phyloP scores from a whole-genome alignment of 2,888 invertebrate species.

The Idaea aversata region DNA sequence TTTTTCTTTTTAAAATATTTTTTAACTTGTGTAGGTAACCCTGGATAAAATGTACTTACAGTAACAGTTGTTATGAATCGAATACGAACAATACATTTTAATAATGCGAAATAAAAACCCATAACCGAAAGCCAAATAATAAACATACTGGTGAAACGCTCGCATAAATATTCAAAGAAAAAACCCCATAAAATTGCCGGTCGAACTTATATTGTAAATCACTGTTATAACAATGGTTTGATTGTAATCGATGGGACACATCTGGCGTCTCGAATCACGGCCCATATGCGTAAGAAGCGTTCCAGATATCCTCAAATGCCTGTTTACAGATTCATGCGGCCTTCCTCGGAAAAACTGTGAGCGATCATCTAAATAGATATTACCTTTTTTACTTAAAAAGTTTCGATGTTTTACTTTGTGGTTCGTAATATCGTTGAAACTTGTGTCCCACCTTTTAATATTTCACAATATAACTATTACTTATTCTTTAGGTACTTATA shows the following conservation, averaged over 20 bases:
- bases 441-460: neutral
- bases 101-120: neutral
- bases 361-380: conserved; percentile 40
- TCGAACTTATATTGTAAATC: conserved; percentile 43
- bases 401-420: conserved; percentile 14
- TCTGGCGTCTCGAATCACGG: conserved; percentile 48
- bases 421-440: neutral
- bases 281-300: conserved; percentile 46
- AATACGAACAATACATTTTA: neutral
- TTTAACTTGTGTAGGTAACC: no score
- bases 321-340: conserved; percentile 52
- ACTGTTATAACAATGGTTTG: conserved; percentile 40
- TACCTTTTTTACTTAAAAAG: conserved; percentile 26
- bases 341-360: conserved; percentile 44
- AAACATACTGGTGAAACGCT: neutral
- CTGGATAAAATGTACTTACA: neutral
- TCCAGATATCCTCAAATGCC: conserved; percentile 39
- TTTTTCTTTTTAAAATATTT: no score
- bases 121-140: neutral
- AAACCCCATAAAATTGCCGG: neutral
- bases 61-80: neutral
- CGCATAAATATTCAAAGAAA: neutral
- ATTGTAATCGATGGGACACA: conserved; percentile 47
- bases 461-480: neutral
- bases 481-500: neutral